Evolutionary conservation across 2,888 invertebrate species (phyloP), one percentile per base, ranked within the genome.

Genomic region (Neocrepidodera transversa): DNA sequence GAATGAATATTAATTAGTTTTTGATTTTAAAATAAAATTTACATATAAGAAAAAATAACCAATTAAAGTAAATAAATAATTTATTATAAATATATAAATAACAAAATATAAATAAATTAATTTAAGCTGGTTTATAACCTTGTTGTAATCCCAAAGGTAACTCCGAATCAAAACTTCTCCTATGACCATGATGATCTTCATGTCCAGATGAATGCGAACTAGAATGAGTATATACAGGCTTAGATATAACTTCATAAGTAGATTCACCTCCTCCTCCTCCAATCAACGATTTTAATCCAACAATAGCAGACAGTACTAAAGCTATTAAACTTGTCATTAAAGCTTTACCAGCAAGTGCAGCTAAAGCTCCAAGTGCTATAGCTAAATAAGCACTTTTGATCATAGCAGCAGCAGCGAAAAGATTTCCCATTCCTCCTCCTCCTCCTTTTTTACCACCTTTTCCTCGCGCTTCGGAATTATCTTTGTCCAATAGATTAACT

Each of bases 241-340:
- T 92, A 38, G 91, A 87, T 6, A 93, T 88, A 60, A 93, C 91
- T 79, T 93, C 92, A 74, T 93, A 93, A 0, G 92, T 92, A 6
- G 92, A 91, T 72, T 89, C 89, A 62, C 87, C 86, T 0, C 89
- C 88, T 0, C 89, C 88, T 2, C 86, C 84, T 1, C 83, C 77
- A 1, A 89, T 83, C 14, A 92, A 77, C 0, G 89, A 85, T 72
- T 92, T 92, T 57, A 92, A 80, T 0, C 92, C 92, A 56, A 91
- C 84, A 62, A 92, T 86, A 0, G 88, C 89, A 0, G 92, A 90
- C 0, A 93, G 79, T 66, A 92, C 85, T 0, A 93, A 81, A 0
- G 93, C 91, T 85, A 92, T 88, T 56, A 93, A 76, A 2, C 90
- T 91, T 0, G 92, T 90, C 88, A 92, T 89, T 16, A 93, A 76